Percentiles rank a stretch among this genome's conserved stretches.
phyloP scores from a whole-genome alignment of 2,797 vertebrate genomes.

The Tiaroga cobitis region DNA sequence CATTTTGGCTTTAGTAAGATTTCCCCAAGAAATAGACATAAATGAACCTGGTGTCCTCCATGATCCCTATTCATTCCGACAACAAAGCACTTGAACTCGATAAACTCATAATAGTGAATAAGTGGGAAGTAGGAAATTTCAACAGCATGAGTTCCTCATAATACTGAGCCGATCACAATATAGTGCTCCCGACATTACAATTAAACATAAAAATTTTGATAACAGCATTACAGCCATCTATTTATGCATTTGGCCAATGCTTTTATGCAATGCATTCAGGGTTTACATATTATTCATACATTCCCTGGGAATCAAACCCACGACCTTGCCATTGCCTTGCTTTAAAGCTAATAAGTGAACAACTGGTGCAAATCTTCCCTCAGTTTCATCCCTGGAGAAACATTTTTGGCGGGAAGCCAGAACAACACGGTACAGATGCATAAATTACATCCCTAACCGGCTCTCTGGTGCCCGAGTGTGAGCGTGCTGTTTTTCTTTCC shows the following conservation, averaged over 20 bases:
- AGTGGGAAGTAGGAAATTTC: neutral
- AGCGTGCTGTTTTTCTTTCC: too few species aligned
- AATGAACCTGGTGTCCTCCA: neutral
- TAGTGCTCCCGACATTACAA: neutral
- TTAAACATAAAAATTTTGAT: neutral
- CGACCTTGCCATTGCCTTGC: neutral
- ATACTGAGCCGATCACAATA: neutral
- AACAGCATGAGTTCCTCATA: neutral
- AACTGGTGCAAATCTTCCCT: slow-evolving; percentile 14
- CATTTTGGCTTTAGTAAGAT: neutral
- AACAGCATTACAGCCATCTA: neutral
- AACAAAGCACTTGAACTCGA: neutral
- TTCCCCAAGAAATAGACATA: neutral
- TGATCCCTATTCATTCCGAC: neutral
- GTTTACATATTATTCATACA: neutral
- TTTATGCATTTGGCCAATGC: neutral
- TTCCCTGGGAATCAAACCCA: neutral
- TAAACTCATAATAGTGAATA: neutral
- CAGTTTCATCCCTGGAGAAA: slow-evolving; percentile 8
- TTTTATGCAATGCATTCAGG: neutral
- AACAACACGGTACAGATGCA: neutral
- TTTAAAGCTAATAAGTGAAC: neutral
- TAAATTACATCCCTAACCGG: neutral
- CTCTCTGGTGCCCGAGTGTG: neutral
- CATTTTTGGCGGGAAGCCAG: neutral